Base-by-base conservation (phyloP, 2,888 invertebrate genomes). In the Biston betularia region DNA sequence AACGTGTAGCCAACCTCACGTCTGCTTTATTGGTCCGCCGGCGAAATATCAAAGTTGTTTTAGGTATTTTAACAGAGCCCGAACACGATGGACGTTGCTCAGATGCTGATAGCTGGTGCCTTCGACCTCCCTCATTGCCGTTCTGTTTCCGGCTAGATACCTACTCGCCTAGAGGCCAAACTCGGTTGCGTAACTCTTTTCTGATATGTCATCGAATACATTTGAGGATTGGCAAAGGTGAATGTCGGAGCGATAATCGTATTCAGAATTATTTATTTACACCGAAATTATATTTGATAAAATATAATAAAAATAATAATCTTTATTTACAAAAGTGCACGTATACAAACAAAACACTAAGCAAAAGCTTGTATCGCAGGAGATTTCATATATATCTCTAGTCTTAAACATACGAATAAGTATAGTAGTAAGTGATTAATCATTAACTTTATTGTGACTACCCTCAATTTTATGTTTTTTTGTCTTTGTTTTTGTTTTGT, bases 71-170 rank as follows among this genome's bases (percentile, higher is more conserved):
- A 87, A 85, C 85, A 87, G 85, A 86, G 83, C 85, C 85, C 82
- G 87, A 87, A 86, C 84, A 87, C 83, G 79, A 80, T 77, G 81
- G 78, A 80, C 82, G 81, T 81, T 84, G 83, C 82, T 83, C 77
- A 87, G 89, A 88, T 89, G 85, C 79, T 86, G 88, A 89, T 89
- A 89, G 86, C 79, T 80, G 76, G 83, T 83, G 84, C 80, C 84
- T 88, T 84, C 80, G 86, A 88, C 87, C 88, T 81, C 81, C 77
- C 85, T 86, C 88, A 88, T 88, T 88, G 89, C 89, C 89, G 87
- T 87, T 76, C 71, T 77, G 86, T 87, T 90, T 90, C 91, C 90
- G 90, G 85, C 84, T 87, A 80, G 79, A 79, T 79, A 81, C 84
- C 74, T 68, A 68, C 58, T n/a, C 24, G 33, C 49, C 38, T 40